Percentiles rank a stretch among this genome's conserved stretches.
Conservation (phyloP, 2,888 invertebrate genomes). For the Lepidocyrtinus sp. region DNA sequence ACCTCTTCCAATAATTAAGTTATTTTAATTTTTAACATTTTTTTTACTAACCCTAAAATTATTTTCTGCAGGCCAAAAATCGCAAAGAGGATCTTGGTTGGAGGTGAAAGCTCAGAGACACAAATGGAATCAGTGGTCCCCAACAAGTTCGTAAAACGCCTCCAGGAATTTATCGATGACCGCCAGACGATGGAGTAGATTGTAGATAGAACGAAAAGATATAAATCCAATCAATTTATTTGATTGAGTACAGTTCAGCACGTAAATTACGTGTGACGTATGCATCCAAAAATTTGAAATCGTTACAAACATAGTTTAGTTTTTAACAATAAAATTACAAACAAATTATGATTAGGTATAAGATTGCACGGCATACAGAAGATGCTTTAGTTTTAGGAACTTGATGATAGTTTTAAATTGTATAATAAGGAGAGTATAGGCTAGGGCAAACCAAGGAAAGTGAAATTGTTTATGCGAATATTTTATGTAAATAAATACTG, state of each 20-base stretch:
- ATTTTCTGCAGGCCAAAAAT: conserved; percentile 71
- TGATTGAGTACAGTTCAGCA: not conserved
- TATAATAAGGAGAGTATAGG: too few relatives aligned
- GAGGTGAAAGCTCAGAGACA: conserved; percentile 53
- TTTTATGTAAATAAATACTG: conserved; percentile 11
- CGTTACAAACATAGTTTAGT: not conserved
- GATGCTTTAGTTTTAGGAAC: too few relatives aligned
- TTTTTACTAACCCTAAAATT: not conserved
- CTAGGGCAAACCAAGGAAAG: too few relatives aligned
- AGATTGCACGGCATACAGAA: not conserved
- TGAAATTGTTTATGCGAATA: conserved; percentile 8
- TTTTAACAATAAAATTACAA: not conserved
- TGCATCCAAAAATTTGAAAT: not conserved
- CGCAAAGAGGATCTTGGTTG: conserved; percentile 66
- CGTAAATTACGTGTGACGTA: not conserved
- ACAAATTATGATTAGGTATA: not conserved
- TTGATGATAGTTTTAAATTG: too few relatives aligned
- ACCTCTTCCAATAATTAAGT: conserved; percentile 35
- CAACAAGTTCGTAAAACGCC: conserved; percentile 68
- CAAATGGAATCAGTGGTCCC: conserved; percentile 60
- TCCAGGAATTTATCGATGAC: conserved; percentile 68
- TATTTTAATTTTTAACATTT: not conserved
- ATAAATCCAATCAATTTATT: too few relatives aligned
- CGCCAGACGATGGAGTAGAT: conserved; percentile 48
- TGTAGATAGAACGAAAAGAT: too few relatives aligned